Base-by-base conservation (phyloP, 1,140 invertebrate genomes). In the Polypedilum vanderplanki region DNA sequence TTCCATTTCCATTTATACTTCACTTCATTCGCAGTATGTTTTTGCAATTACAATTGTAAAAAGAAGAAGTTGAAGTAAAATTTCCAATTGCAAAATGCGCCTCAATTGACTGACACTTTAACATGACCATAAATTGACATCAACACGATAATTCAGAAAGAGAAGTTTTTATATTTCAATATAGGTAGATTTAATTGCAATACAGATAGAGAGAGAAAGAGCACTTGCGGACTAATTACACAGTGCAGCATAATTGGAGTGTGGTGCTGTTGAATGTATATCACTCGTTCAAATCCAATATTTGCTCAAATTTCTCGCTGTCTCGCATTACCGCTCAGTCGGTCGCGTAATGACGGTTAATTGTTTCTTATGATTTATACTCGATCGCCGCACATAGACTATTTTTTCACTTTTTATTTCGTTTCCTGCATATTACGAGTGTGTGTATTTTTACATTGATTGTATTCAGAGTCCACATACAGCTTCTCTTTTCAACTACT, bases 61-160 rank as follows among this genome's bases (percentile, higher is more conserved):
- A 57, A 57, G n/a, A 57, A 57, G n/a, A 57, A 57, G 46, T 15
- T n/a, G 46, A 57, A 57, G n/a, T n/a, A 57, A 57, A 57, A 57
- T 57, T 57, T 57, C 46, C 46, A 57, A 57, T 57, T 57, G 46
- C 46, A 57, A 57, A 57, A 57, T 57, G 46, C n/a, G 12, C 9
- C n/a, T 57, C 46, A 57, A 57, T 57, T 57, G 46, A 57, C 46
- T 57, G 46, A 57, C 46, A 57, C 46, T 57, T 57, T 57, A 57
- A 12, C 46, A n/a, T 33, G n/a, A 15, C 46, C 46, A 57, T 57
- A 57, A 57, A 57, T 57, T 57, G 46, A 57, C 46, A 57, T 57
- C 46, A 57, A 57, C 46, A 57, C 12, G 46, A 57, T 57, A 57
- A 57, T 12, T 57, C n/a, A 33, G 24, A 33, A 5, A 33, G 24